These are phyloP conservation scores for Bolborhynchus lineola DNA, from an alignment of 2,113 vertebrate genomes.

Conservation along the genomic window DNA sequence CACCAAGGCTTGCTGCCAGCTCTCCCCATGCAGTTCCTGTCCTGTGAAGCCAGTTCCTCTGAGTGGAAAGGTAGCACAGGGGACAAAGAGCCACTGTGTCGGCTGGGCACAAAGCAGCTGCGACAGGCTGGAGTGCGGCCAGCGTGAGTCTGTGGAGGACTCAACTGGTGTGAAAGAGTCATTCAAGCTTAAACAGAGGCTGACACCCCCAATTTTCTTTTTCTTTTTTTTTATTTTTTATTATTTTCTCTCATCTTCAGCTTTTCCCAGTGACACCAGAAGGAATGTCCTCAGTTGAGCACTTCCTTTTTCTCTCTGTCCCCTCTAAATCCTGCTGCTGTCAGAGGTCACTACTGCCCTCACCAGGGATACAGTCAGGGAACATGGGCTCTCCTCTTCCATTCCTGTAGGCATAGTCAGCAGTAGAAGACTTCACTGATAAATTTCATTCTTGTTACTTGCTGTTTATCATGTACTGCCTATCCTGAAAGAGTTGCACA, in stretches of 20 bases:
- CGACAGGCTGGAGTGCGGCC: not conserved
- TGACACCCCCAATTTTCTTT: rapidly evolving
- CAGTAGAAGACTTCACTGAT: not conserved
- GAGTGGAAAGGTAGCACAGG: not conserved
- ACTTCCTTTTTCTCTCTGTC: not conserved
- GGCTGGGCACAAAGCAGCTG: not conserved
- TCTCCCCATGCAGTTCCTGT: not conserved
- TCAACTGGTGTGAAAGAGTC: not conserved
- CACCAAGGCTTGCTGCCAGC: not conserved
- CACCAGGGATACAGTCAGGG: not conserved
- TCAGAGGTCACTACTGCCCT: not conserved
- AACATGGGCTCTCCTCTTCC: not conserved
- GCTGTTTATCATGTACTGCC: not conserved
- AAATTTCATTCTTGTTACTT: not conserved
- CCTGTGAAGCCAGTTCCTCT: not conserved
- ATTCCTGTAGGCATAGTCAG: not conserved
- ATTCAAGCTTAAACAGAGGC: not conserved
- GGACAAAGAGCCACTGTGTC: not conserved
- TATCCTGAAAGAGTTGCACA: not conserved
- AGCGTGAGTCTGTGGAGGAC: not conserved
- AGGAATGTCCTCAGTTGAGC: not conserved
- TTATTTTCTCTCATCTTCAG: not conserved
- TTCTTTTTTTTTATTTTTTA: rapidly evolving
- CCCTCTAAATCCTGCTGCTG: not conserved
- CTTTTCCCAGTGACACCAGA: not conserved